These are phyloP conservation scores for Zophobas morio DNA, from an alignment of 1,140 invertebrate genomes.

Conservation along the genomic window DNA sequence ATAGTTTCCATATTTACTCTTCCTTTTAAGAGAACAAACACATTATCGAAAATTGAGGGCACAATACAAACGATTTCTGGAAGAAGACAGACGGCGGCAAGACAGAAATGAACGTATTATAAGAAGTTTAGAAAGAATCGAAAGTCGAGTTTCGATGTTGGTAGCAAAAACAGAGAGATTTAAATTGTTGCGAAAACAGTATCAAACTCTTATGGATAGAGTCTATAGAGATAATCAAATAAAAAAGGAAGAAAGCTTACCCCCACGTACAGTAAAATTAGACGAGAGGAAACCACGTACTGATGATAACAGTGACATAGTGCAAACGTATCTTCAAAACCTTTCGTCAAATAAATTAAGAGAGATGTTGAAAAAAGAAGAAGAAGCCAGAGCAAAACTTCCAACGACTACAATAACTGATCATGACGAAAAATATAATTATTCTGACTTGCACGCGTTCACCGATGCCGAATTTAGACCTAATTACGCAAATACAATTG, in stretches of 20 bases:
- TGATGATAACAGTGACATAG: slow-evolving; percentile 10
- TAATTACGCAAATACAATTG: slow-evolving; percentile 55
- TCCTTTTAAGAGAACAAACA: slow-evolving; percentile 59
- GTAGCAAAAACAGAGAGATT: slow-evolving; percentile 75
- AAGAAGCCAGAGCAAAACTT: not conserved
- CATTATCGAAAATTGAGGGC: slow-evolving; percentile 69
- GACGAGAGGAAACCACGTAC: not conserved
- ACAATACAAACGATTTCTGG: slow-evolving; percentile 75
- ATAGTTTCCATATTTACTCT: not conserved
- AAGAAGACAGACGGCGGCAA: slow-evolving; percentile 73
- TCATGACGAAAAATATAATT: not conserved
- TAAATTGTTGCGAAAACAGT: slow-evolving; percentile 68
- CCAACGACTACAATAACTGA: not conserved
- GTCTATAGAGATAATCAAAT: slow-evolving; percentile 27
- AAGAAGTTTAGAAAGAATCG: slow-evolving; percentile 72
- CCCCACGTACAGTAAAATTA: not conserved
- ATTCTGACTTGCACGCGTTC: slow-evolving; percentile 14
- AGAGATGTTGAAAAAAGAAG: slow-evolving; percentile 25
- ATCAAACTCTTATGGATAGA: slow-evolving; percentile 55
- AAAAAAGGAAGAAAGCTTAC: not conserved
- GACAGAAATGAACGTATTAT: slow-evolving; percentile 74
- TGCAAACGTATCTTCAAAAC: slow-evolving; percentile 22
- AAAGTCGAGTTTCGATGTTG: slow-evolving; percentile 71
- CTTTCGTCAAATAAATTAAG: slow-evolving; percentile 23
- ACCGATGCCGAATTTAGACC: slow-evolving; percentile 25